phyloP scores from a whole-genome alignment of 1,140 invertebrate species.

The Solen grandis region DNA sequence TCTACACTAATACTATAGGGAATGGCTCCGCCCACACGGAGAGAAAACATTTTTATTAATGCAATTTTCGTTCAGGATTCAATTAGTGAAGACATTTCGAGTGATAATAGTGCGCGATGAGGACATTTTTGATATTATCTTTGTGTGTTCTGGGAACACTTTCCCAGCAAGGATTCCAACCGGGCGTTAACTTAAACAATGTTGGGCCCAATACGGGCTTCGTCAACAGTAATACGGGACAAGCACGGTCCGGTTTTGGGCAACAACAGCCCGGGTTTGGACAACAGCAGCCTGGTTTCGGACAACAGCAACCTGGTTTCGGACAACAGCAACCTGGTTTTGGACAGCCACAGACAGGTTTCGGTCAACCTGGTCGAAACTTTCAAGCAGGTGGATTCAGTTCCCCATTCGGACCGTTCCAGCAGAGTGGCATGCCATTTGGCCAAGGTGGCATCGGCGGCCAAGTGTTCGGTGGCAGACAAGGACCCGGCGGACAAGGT shows the following conservation, averaged over 20 bases:
- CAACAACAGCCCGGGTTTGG: too few relatives aligned
- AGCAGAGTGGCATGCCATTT: neutral
- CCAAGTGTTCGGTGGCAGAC: neutral
- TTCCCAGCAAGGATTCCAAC: too few relatives aligned
- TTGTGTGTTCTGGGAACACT: neutral
- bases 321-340: neutral
- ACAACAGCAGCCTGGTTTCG: too few relatives aligned
- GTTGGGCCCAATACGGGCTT: too few relatives aligned
- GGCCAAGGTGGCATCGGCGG: neutral
- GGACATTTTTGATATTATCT: neutral
- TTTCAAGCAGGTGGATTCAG: neutral
- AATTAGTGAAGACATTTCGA: neutral
- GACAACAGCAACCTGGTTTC: too few relatives aligned
- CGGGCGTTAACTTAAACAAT: too few relatives aligned
- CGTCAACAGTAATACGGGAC: too few relatives aligned
- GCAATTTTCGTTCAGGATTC: neutral
- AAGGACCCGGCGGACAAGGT: neutral
- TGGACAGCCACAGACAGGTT: neutral
- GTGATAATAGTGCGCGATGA: neutral
- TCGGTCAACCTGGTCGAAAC: neutral
- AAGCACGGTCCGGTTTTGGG: too few relatives aligned
- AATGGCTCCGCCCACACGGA: too few relatives aligned
- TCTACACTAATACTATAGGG: too few relatives aligned
- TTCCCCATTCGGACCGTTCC: neutral
- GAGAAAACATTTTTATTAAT: too few relatives aligned